phyloP scores from a whole-genome alignment of 2,888 invertebrate genomes.

The Holacanthella duospinosa region DNA sequence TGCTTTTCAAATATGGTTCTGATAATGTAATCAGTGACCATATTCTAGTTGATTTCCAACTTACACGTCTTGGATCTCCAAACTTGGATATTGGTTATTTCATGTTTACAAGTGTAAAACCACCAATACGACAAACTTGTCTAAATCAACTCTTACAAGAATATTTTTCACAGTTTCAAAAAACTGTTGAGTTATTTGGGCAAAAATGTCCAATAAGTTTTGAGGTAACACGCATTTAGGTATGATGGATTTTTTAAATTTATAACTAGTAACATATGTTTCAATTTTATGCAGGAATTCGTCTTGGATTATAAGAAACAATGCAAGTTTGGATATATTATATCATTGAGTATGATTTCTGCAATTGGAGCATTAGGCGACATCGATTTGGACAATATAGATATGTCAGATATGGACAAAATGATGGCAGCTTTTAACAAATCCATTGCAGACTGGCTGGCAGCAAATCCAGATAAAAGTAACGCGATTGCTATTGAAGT shows the following conservation, averaged over 20 bases:
- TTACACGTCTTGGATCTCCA: slow-evolving; percentile 13
- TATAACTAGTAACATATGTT: not conserved
- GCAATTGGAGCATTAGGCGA: slow-evolving; percentile 16
- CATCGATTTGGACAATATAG: slow-evolving; percentile 8
- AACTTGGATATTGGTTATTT: slow-evolving; percentile 18
- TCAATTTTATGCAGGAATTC: not conserved
- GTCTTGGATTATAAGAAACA: slow-evolving; percentile 16
- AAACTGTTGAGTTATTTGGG: not conserved
- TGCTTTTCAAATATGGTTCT: slow-evolving; percentile 15
- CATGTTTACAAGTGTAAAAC: slow-evolving; percentile 16
- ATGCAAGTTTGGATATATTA: slow-evolving; percentile 16
- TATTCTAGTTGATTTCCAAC: slow-evolving; percentile 12
- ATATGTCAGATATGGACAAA: not conserved
- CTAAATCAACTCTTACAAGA: slow-evolving; percentile 5
- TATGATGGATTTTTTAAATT: not conserved
- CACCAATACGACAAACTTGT: not conserved
- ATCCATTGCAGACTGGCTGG: not conserved
- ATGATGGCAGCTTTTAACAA: not conserved
- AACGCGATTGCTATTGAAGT: not conserved
- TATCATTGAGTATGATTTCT: not conserved
- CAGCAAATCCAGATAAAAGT: slow-evolving; percentile 1
- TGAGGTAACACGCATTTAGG: too few relatives aligned
- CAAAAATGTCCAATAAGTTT: not conserved
- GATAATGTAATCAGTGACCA: slow-evolving; percentile 3
- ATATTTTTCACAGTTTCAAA: not conserved